A percentile compares a stretch with the other conserved stretches of the same genome.
Evolutionary conservation across 2,797 vertebrate genomes (phyloP).

Genomic region (Bufotes viridis): DNA sequence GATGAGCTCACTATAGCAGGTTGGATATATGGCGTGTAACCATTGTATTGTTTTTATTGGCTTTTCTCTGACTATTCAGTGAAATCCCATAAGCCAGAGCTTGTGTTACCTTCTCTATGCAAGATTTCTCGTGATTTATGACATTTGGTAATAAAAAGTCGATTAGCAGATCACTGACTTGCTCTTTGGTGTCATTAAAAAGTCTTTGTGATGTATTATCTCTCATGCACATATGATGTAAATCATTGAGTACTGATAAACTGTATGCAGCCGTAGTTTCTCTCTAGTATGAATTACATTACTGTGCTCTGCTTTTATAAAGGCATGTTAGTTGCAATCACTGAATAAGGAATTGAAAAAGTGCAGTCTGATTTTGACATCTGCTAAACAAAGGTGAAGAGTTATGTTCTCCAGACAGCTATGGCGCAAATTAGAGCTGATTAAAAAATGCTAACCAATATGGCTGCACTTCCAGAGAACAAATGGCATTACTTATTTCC

Average conservation of each 20-base stretch:
- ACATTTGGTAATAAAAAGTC: conserved; percentile 31
- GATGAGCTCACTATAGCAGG: not conserved
- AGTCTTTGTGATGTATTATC: conserved; percentile 20
- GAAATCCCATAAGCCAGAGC: conserved; percentile 28
- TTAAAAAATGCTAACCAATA: not conserved
- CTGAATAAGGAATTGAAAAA: not conserved
- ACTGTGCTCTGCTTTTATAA: not conserved
- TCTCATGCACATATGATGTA: not conserved
- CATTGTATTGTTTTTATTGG: conserved; percentile 28
- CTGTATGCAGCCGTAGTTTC: not conserved
- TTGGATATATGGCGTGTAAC: not conserved
- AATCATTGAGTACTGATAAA: not conserved
- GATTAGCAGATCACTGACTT: conserved; percentile 23
- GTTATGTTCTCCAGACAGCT: not conserved
- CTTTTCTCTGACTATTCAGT: not conserved
- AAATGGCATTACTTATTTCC: too few species aligned
- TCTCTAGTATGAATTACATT: not conserved
- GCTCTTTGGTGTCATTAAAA: conserved; percentile 40
- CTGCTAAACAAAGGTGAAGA: not conserved
- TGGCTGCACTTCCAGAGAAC: not conserved
- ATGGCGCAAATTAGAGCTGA: too few species aligned
- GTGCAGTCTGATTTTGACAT: not conserved
- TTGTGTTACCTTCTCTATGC: conserved; percentile 22
- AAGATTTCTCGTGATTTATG: conserved; percentile 23
- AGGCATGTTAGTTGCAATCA: not conserved